Base-by-base conservation (phyloP, 2,113 vertebrate species). In the Charina bottae region DNA sequence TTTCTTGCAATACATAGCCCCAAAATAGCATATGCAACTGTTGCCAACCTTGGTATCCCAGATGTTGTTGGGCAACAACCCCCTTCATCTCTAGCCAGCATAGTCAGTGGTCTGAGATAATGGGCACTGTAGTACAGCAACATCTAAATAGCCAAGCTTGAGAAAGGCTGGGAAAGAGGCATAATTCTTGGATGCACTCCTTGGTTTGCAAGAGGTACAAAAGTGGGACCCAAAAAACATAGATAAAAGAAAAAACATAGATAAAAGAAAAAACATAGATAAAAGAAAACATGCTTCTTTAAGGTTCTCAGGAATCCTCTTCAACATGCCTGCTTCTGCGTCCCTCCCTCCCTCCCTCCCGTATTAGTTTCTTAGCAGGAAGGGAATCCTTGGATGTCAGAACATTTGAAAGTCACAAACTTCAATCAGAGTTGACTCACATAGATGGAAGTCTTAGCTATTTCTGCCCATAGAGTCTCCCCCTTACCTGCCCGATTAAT, bases 401-500 rank as follows among this genome's bases (percentile, higher is more conserved):
- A 24, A 64, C 33, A 4, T 85, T 85, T 62, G 23, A 37, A 19
- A 55, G 55, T 13, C 8, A 33, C 49, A 64, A 60, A 78, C 6
- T 23, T 24, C 23, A 68, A 9, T 56, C 54, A 46, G 55, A 26
- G 26, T 19, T 28, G 37, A 84, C 23, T 17, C 55, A 83, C 0
- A 54, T 37, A 85, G 28, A 15, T 23, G 24, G 78, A 1, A 19
- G 56, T 64, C 46, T 62, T 89, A 84, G 15, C 23, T 8, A 42
- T 92, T 56, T 78, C 85, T 49, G 33, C 53, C 60, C 62, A n/a
- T 33, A n/a, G 6, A 6, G 9, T 56, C 53, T 19, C n/a, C 8
- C 8, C 53, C 89, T 87, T 91, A 92, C 94, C 93, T 95, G 97
- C 96, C 54, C 93, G 91, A 97, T 99, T 99, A 96, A 99, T 99